These are phyloP conservation scores for Ammodytes marinus DNA, from an alignment of 2,113 vertebrate genomes.

Conservation along the genomic window DNA sequence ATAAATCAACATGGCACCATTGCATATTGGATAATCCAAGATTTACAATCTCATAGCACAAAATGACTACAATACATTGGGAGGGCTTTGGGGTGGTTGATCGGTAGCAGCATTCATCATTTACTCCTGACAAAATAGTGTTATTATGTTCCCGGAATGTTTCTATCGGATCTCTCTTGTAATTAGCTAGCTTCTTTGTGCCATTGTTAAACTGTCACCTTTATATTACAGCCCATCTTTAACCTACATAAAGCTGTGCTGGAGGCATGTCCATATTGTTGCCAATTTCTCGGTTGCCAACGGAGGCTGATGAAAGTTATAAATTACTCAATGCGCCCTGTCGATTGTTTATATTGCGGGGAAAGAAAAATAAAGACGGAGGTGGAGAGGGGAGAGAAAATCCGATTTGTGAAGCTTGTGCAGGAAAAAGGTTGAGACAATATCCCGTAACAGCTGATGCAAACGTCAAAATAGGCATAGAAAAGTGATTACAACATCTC, in stretches of 20 bases:
- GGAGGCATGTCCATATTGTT: slow-evolving; percentile 32
- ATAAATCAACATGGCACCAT: neutral
- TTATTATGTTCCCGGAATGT: neutral
- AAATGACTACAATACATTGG: neutral
- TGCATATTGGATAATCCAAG: neutral
- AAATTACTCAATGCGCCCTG: slow-evolving; percentile 31
- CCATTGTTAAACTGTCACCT: slow-evolving; percentile 30
- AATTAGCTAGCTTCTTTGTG: slow-evolving; percentile 9
- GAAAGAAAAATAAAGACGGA: slow-evolving; percentile 1
- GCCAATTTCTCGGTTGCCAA: slow-evolving; percentile 34
- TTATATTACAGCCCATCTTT: slow-evolving; percentile 19
- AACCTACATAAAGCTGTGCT: slow-evolving; percentile 21
- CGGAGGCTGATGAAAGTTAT: slow-evolving; percentile 39
- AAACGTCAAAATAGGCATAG: neutral
- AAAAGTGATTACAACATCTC: neutral
- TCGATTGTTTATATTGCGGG: slow-evolving; percentile 28
- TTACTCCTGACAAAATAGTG: neutral
- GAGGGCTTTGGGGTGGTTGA: neutral
- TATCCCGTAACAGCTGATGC: neutral
- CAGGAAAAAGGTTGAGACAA: neutral
- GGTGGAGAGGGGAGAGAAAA: slow-evolving; percentile 4
- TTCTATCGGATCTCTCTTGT: neutral
- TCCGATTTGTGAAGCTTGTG: neutral
- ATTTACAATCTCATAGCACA: neutral
- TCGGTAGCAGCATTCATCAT: neutral